Conservation (phyloP, 2,888 invertebrate species). For the Plusia festucae region DNA sequence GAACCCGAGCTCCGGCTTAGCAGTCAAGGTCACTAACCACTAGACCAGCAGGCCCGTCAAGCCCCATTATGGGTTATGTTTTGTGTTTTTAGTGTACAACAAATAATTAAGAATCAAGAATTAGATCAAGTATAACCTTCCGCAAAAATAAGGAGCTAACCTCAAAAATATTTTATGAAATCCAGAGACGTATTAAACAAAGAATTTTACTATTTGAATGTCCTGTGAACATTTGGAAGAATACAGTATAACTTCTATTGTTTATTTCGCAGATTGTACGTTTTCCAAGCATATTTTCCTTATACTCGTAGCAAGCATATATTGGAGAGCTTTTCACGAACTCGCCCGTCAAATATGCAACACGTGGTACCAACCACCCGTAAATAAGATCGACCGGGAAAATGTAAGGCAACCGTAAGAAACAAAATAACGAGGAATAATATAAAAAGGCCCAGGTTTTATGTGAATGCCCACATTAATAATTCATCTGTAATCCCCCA, state of each 20-base stretch:
- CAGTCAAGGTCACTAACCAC: no score
- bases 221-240: not conserved
- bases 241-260: not conserved
- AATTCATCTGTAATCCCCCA: slow-evolving; percentile 85
- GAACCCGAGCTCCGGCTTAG: no score
- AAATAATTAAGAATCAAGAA: no score
- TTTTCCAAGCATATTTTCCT: slow-evolving; percentile 23
- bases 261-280: not conserved
- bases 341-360: slow-evolving; percentile 56
- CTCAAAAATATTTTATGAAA: no score
- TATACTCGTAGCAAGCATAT: slow-evolving; percentile 36
- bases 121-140: not conserved
- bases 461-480: slow-evolving; percentile 84
- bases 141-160: not conserved
- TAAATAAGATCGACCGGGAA: slow-evolving; percentile 62
- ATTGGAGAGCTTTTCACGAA: slow-evolving; percentile 43
- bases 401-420: slow-evolving; percentile 54
- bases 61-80: no score
- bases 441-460: slow-evolving; percentile 76
- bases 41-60: no score
- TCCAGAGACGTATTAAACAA: no score
- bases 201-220: not conserved
- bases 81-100: no score
- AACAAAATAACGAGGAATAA: slow-evolving; percentile 66
- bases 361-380: slow-evolving; percentile 51